phyloP scores from a whole-genome alignment of 1,140 invertebrate species.

The Lithobius niger region DNA sequence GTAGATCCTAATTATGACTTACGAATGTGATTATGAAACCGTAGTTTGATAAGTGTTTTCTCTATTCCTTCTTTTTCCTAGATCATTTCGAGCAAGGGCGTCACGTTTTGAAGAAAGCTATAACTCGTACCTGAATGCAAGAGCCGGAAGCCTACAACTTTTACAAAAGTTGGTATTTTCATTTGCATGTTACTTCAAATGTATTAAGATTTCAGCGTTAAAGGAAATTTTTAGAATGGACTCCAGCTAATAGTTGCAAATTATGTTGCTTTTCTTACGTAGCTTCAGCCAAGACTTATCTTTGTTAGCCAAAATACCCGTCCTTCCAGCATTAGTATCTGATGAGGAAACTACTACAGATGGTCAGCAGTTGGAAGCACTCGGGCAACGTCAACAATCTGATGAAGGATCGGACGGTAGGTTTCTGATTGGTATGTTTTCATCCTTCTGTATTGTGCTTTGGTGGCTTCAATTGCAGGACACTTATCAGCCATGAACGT shows the following conservation, averaged over 20 bases:
- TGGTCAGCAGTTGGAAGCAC: background rate
- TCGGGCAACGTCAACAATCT: conserved; percentile 32
- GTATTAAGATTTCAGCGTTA: too few relatives aligned
- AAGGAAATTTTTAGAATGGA: too few relatives aligned
- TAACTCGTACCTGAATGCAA: background rate
- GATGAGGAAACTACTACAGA: background rate
- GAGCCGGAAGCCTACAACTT: background rate
- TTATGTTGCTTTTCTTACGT: too few relatives aligned
- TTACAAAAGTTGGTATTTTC: conserved; percentile 40
- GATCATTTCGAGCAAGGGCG: conserved; percentile 7
- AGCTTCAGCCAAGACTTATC: conserved; percentile 60
- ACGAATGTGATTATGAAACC: background rate
- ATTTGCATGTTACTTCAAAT: too few relatives aligned
- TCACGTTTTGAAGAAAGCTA: conserved; percentile 42
- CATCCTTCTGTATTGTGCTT: too few relatives aligned
- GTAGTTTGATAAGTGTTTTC: conserved; percentile 2
- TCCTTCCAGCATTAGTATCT: conserved; percentile 55
- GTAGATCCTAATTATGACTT: too few relatives aligned
- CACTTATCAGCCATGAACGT: too few relatives aligned
- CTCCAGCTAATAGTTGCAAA: too few relatives aligned
- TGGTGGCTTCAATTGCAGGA: too few relatives aligned
- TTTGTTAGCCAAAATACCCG: conserved; percentile 62
- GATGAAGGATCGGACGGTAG: conserved; percentile 13
- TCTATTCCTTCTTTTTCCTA: conserved; percentile 19
- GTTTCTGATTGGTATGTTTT: too few relatives aligned